phyloP scores from a whole-genome alignment of 2,888 invertebrate genomes.

The Lobophora halterata region DNA sequence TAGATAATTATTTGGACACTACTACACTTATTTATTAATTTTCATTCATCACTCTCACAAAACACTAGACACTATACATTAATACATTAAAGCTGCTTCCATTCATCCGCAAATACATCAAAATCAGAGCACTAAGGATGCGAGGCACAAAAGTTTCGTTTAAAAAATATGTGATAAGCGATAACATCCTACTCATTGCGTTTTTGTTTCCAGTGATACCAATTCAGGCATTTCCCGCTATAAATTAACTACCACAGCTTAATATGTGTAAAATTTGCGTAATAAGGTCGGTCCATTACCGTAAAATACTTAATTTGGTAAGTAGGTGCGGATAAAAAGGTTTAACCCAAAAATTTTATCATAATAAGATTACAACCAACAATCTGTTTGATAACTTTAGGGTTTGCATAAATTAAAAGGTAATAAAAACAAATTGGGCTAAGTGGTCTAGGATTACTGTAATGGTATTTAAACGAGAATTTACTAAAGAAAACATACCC shows the following conservation, averaged over 20 bases:
- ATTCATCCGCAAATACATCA: no score
- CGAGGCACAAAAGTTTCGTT: no score
- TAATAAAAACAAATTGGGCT: constrained; percentile 35
- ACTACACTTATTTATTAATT: no score
- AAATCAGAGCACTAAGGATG: no score
- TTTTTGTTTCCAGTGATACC: no score
- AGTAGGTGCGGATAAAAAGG: constrained; percentile 40
- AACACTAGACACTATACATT: no score
- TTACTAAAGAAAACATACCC: constrained; percentile 16
- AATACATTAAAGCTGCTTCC: no score
- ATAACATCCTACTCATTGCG: no score
- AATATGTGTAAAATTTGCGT: constrained; percentile 13
- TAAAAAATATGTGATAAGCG: no score
- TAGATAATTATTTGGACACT: no score
- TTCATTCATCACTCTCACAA: no score
- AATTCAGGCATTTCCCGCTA: background rate
- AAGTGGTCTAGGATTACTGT: constrained; percentile 25
- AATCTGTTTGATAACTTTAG: constrained; percentile 35
- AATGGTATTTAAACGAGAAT: constrained; percentile 32
- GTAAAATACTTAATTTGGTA: constrained; percentile 42
- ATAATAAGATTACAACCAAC: constrained; percentile 41
- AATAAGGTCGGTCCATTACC: constrained; percentile 27
- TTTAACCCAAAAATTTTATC: constrained; percentile 32
- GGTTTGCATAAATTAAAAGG: constrained; percentile 43
- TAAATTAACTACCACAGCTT: background rate